Evolutionary conservation across 2,797 vertebrate species (phyloP), one percentile per base, ranked within the genome.

Genomic region (Halcyon badia): DNA sequence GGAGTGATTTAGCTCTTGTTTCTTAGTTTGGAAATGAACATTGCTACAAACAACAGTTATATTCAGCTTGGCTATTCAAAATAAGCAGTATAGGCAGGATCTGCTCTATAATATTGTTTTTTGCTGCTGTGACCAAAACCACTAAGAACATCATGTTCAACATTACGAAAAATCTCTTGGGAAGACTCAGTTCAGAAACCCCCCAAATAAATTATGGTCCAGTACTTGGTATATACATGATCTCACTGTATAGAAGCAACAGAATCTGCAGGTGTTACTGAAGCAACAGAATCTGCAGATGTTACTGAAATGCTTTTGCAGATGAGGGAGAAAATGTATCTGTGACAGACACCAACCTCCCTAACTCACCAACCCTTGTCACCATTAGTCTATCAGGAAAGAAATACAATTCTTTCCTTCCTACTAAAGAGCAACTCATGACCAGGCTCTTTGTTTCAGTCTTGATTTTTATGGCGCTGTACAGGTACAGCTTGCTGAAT

Each of bases 281-380:
- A 90, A 90, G 56, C 80, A 68, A 89, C 24, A 71, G 46, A 41
- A 88, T 71, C 65, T 91, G 90, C 52, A 87, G 64, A 49, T 83
- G 33, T 83, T 52, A 71, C 71, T 46, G 72, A 90, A 90, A 91
- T 35, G 64, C 42, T 91, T 95, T 54, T 61, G 64, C 83, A 89
- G n/a, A 64, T 6, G 48, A 56, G 28, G 25, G 10, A 86, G 52
- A 54, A 87, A 92, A 89, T 24, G 7, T 5, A 51, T 68, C 48
- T 85, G 48, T n/a, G 71, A 89, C 11, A 73, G 37, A 80, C 22
- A 94, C 51, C 68, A 52, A 56, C 17, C 58, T 8, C 31, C 17
- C 52, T 60, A 77, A 69, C 30, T 54, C 39, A 21, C 20, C 51
- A 46, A 5, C 41, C 66, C 42, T 35, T 35, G 51, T 42, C 86